phyloP scores from a whole-genome alignment of 2,888 invertebrate species.

The Chrysolina haemoptera region DNA sequence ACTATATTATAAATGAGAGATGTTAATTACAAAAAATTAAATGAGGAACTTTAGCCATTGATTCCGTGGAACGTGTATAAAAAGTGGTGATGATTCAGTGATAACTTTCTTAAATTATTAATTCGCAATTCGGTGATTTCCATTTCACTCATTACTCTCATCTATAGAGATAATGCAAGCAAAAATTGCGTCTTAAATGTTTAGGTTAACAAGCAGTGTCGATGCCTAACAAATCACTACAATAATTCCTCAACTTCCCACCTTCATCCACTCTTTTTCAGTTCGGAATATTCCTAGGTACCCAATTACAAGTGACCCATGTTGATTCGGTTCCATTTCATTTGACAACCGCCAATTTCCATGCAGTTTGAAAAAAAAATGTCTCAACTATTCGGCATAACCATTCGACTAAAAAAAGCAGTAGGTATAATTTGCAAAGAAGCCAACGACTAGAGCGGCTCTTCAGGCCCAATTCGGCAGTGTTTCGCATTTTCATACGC shows the following conservation, averaged over 20 bases:
- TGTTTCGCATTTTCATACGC: constrained; percentile 48
- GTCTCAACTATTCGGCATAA: not conserved
- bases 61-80: not conserved
- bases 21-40: not conserved
- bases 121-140: not conserved
- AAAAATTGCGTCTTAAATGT: not conserved
- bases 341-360: no score
- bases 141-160: not conserved
- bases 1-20: not conserved
- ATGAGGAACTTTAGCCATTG: no score
- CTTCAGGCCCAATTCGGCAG: constrained; percentile 55
- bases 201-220: not conserved
- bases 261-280: no score
- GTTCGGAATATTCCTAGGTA: no score
- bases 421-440: constrained; percentile 39
- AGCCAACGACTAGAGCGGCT: constrained; percentile 52
- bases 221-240: not conserved
- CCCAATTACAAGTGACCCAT: no score
- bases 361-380: no score
- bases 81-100: not conserved
- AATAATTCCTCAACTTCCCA: not conserved
- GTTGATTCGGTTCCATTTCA: no score
- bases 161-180: not conserved
- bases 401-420: not conserved
- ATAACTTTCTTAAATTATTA: not conserved